A percentile compares a stretch with the other conserved stretches of the same genome.
These are phyloP conservation scores for Phataginus tricuspis DNA, from an alignment of 2,797 vertebrate genomes.

Conservation along the genomic window DNA sequence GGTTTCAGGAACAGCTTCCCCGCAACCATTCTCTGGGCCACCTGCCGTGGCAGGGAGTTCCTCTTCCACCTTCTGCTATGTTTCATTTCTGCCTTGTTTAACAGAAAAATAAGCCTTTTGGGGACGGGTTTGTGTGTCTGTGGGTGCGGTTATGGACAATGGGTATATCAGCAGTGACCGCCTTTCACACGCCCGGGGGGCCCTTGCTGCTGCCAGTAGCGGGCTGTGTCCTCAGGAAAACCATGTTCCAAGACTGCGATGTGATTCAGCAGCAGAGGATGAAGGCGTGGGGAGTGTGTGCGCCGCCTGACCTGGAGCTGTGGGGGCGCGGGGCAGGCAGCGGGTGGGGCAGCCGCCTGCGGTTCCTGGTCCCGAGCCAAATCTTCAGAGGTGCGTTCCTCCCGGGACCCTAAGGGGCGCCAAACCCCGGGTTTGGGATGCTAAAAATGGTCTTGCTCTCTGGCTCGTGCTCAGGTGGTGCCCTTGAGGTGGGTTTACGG, in stretches of 20 bases:
- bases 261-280: neutral
- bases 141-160: constrained; percentile 57
- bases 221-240: neutral
- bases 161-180: no score
- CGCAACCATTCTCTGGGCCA: neutral
- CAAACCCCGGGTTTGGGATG: rapidly evolving
- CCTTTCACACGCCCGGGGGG: neutral
- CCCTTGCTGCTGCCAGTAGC: no score
- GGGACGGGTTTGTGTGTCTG: constrained; percentile 31
- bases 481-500: neutral
- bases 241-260: neutral
- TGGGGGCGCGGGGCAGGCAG: no score
- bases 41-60: neutral
- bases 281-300: neutral
- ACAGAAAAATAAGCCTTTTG: neutral
- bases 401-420: neutral
- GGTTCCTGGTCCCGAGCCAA: no score
- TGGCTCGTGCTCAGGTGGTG: neutral
- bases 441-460: neutral
- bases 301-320: no score
- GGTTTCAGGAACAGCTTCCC: neutral
- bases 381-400: neutral
- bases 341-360: no score
- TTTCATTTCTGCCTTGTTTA: neutral
- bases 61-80: neutral